Percentiles rank a stretch among this genome's conserved stretches.
These are phyloP conservation scores for Drosophila sordidapex DNA, from an alignment of 2,888 invertebrate species.

Conservation along the genomic window DNA sequence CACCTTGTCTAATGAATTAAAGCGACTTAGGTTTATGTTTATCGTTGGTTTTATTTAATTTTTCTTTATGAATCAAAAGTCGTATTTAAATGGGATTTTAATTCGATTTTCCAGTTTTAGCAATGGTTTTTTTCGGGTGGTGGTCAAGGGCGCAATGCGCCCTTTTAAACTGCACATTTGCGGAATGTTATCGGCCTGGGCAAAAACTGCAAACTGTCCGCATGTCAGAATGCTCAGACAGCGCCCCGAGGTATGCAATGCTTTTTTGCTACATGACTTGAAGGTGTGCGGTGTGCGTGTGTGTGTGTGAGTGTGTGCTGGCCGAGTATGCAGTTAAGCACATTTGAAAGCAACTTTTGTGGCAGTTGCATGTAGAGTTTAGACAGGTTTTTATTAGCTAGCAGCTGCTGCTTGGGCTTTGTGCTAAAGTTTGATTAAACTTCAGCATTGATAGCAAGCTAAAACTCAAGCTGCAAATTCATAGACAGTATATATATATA, in stretches of 20 bases:
- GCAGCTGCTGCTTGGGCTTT: constrained; percentile 28
- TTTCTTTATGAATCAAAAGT: neutral
- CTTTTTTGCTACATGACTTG: constrained; percentile 21
- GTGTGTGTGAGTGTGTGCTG: neutral
- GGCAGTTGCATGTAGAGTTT: constrained; percentile 52
- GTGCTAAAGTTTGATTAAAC: constrained; percentile 67
- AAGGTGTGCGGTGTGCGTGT: constrained; percentile 34
- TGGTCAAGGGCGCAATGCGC: constrained; percentile 19
- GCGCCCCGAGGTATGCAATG: constrained; percentile 65
- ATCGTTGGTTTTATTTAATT: neutral
- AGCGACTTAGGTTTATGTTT: constrained; percentile 7
- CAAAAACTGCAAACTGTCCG: constrained; percentile 13
- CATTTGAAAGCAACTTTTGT: constrained; percentile 46
- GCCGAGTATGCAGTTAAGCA: constrained; percentile 32
- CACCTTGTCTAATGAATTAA: constrained; percentile 39
- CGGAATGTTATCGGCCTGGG: constrained; percentile 8
- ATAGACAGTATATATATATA: constrained; percentile 33
- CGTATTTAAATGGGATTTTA: constrained; percentile 44
- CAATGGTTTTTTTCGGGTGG: neutral
- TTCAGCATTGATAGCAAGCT: constrained; percentile 57
- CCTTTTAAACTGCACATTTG: neutral
- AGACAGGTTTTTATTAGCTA: constrained; percentile 56
- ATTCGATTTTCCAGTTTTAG: constrained; percentile 17
- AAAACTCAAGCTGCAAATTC: constrained; percentile 39
- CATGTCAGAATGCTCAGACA: constrained; percentile 29